These are phyloP conservation scores for Torymus tubicola DNA, from an alignment of 2,888 invertebrate species.

Conservation along the genomic window DNA sequence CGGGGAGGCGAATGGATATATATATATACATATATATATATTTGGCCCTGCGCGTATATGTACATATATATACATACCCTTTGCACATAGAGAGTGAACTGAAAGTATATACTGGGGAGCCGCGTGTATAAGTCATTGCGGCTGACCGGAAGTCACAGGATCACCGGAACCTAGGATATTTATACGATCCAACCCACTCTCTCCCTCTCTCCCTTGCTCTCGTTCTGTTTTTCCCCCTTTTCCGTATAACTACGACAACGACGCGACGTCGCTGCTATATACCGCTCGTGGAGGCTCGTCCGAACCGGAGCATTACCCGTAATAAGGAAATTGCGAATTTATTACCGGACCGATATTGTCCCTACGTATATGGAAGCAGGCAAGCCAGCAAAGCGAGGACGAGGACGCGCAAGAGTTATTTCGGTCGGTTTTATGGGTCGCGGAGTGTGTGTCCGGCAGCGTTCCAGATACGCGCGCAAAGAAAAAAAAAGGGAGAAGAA, in stretches of 20 bases:
- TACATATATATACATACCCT: neutral
- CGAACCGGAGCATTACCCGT: slow-evolving; percentile 76
- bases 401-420: slow-evolving; percentile 71
- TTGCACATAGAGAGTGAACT: neutral
- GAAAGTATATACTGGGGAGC: slow-evolving; percentile 11
- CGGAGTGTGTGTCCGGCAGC: slow-evolving; percentile 68
- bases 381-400: slow-evolving; percentile 6
- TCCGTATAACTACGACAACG: slow-evolving; percentile 17
- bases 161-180: slow-evolving; percentile 76
- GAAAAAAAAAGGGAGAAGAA: slow-evolving; percentile 1
- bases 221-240: slow-evolving; percentile 20
- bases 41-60: neutral
- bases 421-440: slow-evolving; percentile 73
- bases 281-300: slow-evolving; percentile 56
- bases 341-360: slow-evolving; percentile 70
- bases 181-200: slow-evolving; percentile 71
- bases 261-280: too few species aligned
- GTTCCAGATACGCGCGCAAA: slow-evolving; percentile 65
- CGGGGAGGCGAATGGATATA: slow-evolving; percentile 20
- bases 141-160: slow-evolving; percentile 76
- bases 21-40: slow-evolving; percentile 22
- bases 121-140: slow-evolving; percentile 75
- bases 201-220: slow-evolving; percentile 32
- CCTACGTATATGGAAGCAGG: neutral
- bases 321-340: slow-evolving; percentile 77